These are phyloP conservation scores for Orthonevra nobilis DNA, from an alignment of 2,888 invertebrate species.

Conservation along the genomic window DNA sequence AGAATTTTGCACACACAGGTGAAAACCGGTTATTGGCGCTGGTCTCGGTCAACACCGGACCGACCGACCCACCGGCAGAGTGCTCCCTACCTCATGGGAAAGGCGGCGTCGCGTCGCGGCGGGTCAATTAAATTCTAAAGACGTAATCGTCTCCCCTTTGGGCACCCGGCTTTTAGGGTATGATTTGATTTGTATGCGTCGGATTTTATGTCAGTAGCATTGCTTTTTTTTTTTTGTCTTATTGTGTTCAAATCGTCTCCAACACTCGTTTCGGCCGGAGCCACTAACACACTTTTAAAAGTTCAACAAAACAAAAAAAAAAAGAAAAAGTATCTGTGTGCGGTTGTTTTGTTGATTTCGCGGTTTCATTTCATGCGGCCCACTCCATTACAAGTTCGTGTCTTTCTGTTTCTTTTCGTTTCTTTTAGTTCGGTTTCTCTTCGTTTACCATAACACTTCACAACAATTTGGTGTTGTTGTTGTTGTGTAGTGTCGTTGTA, in stretches of 20 bases:
- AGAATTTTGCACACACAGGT: constrained; percentile 36
- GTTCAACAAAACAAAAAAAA: neutral
- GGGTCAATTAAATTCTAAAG: constrained; percentile 45
- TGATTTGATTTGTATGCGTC: constrained; percentile 37
- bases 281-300: neutral
- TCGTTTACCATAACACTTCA: constrained; percentile 23
- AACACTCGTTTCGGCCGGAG: too few species aligned
- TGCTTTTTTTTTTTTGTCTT: neutral
- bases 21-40: constrained; percentile 47
- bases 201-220: neutral
- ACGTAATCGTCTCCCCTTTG: constrained; percentile 22
- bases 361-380: constrained; percentile 44
- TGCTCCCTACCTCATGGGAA: constrained; percentile 4
- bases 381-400: constrained; percentile 40
- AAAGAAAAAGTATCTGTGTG: constrained; percentile 4
- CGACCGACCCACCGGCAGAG: neutral
- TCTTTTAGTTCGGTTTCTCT: constrained; percentile 1
- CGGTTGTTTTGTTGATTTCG: constrained; percentile 40
- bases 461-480: constrained; percentile 21
- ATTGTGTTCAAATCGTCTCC: constrained; percentile 19
- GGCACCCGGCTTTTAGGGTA: neutral
- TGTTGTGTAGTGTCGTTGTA: neutral
- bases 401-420: neutral
- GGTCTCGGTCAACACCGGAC: constrained; percentile 5
- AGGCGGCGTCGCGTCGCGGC: constrained; percentile 5